Conservation (phyloP, 2,113 vertebrate species). For the Pavo muticus region DNA sequence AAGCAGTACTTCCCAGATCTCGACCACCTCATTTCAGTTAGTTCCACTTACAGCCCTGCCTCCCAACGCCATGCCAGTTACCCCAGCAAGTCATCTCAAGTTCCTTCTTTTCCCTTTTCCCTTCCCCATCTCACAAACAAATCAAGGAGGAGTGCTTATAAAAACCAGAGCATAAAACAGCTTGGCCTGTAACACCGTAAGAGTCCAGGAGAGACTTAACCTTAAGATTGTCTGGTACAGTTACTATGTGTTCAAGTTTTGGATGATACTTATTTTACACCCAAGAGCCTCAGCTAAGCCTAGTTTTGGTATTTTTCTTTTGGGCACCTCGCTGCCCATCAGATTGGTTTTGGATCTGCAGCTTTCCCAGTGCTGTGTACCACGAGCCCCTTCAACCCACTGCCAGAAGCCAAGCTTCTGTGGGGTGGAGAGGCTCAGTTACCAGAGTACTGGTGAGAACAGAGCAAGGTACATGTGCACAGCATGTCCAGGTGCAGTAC, state of each 20-base stretch:
- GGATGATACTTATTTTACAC: background rate
- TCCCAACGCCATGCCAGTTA: constrained; percentile 15
- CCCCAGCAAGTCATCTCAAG: background rate
- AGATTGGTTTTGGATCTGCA: background rate
- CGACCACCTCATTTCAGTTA: background rate
- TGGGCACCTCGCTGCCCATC: constrained; percentile 45
- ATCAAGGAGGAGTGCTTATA: constrained; percentile 31
- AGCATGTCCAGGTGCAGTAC: constrained; percentile 29
- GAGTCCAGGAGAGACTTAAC: constrained; percentile 37
- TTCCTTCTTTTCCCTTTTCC: constrained; percentile 45
- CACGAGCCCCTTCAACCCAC: background rate
- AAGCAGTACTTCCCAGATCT: constrained; percentile 15
- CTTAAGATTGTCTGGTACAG: constrained; percentile 55
- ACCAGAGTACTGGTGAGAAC: background rate
- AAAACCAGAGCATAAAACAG: constrained; percentile 9
- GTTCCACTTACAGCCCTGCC: background rate
- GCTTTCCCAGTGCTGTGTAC: background rate
- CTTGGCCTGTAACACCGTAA: background rate
- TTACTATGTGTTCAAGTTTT: constrained; percentile 52
- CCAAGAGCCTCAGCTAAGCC: constrained; percentile 14
- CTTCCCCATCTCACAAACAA: constrained; percentile 27
- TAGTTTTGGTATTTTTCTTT: constrained; percentile 30
- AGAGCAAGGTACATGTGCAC: background rate
- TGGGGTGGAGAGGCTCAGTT: constrained; percentile 19
- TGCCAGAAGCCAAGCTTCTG: background rate